Evolutionary conservation across 2,797 vertebrate species (phyloP), one percentile per base, ranked within the genome.

Genomic region (Myioborus melanocephalus): DNA sequence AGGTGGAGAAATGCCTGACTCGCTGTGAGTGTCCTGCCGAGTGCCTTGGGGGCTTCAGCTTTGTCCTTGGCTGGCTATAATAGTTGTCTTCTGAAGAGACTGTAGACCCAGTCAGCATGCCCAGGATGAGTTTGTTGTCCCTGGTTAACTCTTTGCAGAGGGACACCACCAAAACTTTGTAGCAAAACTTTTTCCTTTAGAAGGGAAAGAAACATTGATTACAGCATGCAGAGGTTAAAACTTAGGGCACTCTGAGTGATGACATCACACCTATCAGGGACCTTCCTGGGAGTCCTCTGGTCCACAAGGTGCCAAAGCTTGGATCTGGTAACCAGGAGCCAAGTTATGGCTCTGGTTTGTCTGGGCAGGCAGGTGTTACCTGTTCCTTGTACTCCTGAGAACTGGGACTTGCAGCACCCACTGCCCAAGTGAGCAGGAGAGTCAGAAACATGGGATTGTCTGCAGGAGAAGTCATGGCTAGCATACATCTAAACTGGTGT

Each of bases 91-190:
- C 26, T 8, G 24, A 19, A 52, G 24, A 69, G 27, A 30, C 22
- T 8, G 3, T 2, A 70, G 57, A 53, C 10, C 22, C 18, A 10
- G 35, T 5, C 2, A 3, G 7, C 1, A 0, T 71, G 39, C 20
- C 27, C 28, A 44, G 24, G 44, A 15, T 41, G 50, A 72, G 6
- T 24, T 46, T 5, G 4, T 19, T 77, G 43, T 79, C 35, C 14
- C 22, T 20, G 12, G 22, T 35, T 37, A 66, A 73, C 26, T 53
- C 37, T 86, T 71, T 28, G 10, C 56, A 65, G 61, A 37, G 41
- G 27, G 27, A 43, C 59, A 35, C 30, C 26, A 19, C 8, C 18
- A 43, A 17, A 3, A 11, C 9, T 57, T 10, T 26, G 19, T 12
- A 41, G 19, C 26, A 86, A n/a, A 82, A 24, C 18, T 21, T 22